Evolutionary conservation across 2,113 vertebrate genomes (phyloP).

Genomic region (Microcebus tavaratra): DNA sequence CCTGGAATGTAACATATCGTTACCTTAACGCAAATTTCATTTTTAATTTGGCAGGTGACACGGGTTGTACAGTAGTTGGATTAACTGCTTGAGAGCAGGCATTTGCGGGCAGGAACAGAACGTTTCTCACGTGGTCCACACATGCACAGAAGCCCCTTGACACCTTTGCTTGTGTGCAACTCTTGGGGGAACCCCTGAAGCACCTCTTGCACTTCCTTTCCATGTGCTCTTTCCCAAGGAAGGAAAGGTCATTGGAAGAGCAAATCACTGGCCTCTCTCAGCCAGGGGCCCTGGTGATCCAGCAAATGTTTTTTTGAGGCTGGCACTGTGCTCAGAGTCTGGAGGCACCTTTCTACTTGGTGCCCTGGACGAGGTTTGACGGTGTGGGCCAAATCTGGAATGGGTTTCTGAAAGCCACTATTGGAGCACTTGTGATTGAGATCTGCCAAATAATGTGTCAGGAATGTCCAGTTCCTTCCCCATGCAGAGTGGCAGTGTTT

Average conservation of each 20-base stretch:
- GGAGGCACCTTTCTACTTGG: not conserved
- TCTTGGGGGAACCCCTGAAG: not conserved
- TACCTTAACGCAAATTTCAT: not conserved
- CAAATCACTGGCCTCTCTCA: not conserved
- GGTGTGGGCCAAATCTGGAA: conserved; percentile 1
- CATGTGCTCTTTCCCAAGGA: not conserved
- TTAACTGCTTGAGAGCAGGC: not conserved
- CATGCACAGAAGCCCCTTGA: not conserved
- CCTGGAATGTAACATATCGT: not conserved
- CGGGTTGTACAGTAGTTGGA: not conserved
- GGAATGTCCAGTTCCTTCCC: conserved; percentile 39
- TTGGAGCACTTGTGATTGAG: not conserved
- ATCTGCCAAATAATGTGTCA: conserved; percentile 39
- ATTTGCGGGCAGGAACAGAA: rapidly evolving
- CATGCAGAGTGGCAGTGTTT: not conserved
- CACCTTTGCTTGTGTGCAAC: not conserved
- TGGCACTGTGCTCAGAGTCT: not conserved
- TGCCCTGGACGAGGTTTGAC: not conserved
- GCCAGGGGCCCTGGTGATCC: not conserved
- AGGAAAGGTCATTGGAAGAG: not conserved
- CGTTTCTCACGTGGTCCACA: rapidly evolving
- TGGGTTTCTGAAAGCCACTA: not conserved
- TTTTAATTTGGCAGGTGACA: not conserved
- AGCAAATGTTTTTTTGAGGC: not conserved
- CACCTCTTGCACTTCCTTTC: not conserved